Evolutionary conservation across 2,797 vertebrate species (phyloP).

Genomic region (Coranthus polyacanthus): DNA sequence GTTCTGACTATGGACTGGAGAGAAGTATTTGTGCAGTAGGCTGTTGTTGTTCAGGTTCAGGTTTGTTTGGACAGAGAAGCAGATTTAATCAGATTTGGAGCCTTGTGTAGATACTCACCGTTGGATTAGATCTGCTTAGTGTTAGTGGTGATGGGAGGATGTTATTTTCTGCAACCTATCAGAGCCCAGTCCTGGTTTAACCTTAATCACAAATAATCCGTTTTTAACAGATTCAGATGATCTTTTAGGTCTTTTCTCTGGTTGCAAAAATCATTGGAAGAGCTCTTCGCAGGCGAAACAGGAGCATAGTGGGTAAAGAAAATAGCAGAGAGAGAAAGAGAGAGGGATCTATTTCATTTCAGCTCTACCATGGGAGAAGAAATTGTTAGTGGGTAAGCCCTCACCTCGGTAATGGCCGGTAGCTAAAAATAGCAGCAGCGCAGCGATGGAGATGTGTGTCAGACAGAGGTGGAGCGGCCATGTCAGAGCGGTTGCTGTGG

Average conservation of each 20-base stretch:
- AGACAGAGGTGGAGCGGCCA: constrained; percentile 17
- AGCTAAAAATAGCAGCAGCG: constrained; percentile 71
- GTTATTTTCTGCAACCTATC: too few relatives aligned
- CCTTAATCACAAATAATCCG: constrained; percentile 6
- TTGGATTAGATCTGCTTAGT: neutral
- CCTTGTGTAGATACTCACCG: neutral
- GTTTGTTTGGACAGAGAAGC: neutral
- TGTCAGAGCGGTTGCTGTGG: constrained; percentile 15
- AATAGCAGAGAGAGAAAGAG: constrained; percentile 3
- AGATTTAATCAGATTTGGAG: too few relatives aligned
- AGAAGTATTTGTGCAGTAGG: constrained; percentile 1
- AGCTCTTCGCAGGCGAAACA: constrained; percentile 14
- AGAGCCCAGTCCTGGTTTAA: neutral
- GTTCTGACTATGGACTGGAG: neutral
- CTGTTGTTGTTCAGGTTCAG: too few relatives aligned
- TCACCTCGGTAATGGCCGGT: constrained; percentile 60
- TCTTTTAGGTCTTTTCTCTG: constrained; percentile 6
- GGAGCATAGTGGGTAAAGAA: constrained; percentile 2
- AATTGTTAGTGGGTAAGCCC: constrained; percentile 53
- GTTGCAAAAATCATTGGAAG: constrained; percentile 11
- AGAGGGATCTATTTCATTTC: constrained; percentile 46
- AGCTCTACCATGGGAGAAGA: constrained; percentile 15
- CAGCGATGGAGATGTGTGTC: constrained; percentile 51
- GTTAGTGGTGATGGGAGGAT: neutral
- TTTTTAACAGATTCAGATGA: neutral